phyloP scores from a whole-genome alignment of 2,888 invertebrate genomes.

The Mythimna ferrago region DNA sequence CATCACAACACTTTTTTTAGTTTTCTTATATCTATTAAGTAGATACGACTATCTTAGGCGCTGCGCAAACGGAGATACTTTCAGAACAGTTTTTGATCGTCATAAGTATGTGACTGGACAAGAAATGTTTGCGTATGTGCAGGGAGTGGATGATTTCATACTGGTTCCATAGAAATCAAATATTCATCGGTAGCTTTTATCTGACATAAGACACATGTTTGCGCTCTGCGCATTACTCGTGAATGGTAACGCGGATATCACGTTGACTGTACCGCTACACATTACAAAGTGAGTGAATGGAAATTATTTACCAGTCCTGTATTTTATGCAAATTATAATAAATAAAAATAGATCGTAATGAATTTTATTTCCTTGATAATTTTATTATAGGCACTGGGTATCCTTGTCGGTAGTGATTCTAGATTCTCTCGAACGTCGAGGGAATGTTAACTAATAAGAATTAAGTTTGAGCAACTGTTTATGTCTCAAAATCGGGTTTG shows the following conservation, averaged over 20 bases:
- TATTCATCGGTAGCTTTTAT: too few species aligned
- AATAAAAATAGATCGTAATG: neutral
- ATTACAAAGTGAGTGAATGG: neutral
- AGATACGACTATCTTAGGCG: too few species aligned
- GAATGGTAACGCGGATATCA: neutral
- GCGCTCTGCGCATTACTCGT: neutral
- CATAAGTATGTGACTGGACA: too few species aligned
- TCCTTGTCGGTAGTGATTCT: conserved; percentile 10
- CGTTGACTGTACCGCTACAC: too few species aligned
- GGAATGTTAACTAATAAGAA: conserved; percentile 5
- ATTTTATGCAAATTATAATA: conserved; percentile 3
- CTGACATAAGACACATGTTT: too few species aligned
- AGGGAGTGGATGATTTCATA: too few species aligned
- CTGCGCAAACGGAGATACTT: too few species aligned
- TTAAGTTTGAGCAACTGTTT: neutral
- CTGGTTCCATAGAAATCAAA: too few species aligned
- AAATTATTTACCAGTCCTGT: neutral
- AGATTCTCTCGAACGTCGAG: neutral
- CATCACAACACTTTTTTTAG: too few species aligned
- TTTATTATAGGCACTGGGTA: neutral
- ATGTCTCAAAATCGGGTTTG: too few species aligned
- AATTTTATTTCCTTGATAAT: conserved; percentile 6
- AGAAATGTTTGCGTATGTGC: too few species aligned
- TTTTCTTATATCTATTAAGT: neutral
- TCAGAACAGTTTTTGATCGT: too few species aligned